phyloP scores from a whole-genome alignment of 92 coral and sea anemone species.

The Zoanthus sansibaricus region DNA sequence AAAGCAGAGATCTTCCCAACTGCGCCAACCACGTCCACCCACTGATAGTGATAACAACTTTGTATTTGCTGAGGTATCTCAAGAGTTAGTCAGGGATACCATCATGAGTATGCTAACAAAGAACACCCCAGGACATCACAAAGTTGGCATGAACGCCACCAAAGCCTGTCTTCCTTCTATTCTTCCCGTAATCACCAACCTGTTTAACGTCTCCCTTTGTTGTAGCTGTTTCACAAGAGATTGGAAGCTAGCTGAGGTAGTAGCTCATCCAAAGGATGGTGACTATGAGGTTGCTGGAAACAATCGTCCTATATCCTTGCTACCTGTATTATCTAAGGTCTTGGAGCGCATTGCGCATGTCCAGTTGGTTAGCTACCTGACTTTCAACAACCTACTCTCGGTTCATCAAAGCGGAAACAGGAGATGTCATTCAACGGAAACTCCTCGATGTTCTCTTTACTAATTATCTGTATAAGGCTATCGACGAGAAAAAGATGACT shows the following conservation, averaged over 20 bases:
- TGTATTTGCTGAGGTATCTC: slow-evolving; percentile 11
- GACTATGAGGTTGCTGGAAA: slow-evolving; percentile 42
- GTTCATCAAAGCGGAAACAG: slow-evolving; percentile 38
- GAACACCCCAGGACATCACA: slow-evolving; percentile 12
- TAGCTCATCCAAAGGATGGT: slow-evolving; percentile 49
- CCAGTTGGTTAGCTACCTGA: slow-evolving; percentile 27
- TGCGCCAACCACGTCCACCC: too few species aligned
- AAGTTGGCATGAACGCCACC: background rate
- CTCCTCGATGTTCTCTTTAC: slow-evolving; percentile 33
- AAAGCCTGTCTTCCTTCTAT: slow-evolving; percentile 31
- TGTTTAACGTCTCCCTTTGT: slow-evolving; percentile 31
- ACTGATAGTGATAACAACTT: background rate
- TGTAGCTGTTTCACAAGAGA: slow-evolving; percentile 27
- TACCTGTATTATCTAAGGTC: slow-evolving; percentile 39
- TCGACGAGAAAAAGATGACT: slow-evolving; percentile 13
- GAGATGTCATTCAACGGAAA: slow-evolving; percentile 29
- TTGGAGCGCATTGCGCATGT: slow-evolving; percentile 34
- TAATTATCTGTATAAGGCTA: slow-evolving; percentile 5
- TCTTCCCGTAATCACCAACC: slow-evolving; percentile 18
- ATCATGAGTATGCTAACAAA: slow-evolving; percentile 31
- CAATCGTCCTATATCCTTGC: slow-evolving; percentile 33
- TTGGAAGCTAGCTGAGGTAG: slow-evolving; percentile 57
- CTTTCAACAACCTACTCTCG: slow-evolving; percentile 36
- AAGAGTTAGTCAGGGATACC: slow-evolving; percentile 1
- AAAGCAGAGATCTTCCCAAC: too few species aligned